Evolutionary conservation across 2,797 vertebrate species (phyloP).

Genomic region (Tarsius wallacei): DNA sequence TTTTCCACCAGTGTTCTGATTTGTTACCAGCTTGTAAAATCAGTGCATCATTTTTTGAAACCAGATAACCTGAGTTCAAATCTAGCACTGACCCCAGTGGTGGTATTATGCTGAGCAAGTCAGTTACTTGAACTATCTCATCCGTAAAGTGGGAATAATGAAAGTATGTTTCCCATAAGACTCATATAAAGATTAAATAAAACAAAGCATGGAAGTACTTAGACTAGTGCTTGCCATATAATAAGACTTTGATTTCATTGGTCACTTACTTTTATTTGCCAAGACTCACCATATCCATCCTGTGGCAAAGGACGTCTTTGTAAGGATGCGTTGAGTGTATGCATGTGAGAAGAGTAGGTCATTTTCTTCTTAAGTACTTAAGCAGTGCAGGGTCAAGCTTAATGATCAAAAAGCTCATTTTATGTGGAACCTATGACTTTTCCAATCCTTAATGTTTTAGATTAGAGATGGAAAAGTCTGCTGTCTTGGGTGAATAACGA

Average conservation of each 20-base stretch:
- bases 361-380: not conserved
- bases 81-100: not conserved
- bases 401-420: slow-evolving; percentile 46
- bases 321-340: not conserved
- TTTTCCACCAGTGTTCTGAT: not conserved
- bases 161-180: not conserved
- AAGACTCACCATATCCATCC: not conserved
- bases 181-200: not conserved
- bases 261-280: not conserved
- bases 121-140: not conserved
- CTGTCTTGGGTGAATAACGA: slow-evolving; percentile 19
- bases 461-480: not conserved
- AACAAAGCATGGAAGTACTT: not conserved
- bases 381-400: not conserved
- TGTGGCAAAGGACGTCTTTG: not conserved
- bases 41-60: not conserved
- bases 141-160: not conserved
- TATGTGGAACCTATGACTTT: slow-evolving; percentile 38
- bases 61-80: not conserved
- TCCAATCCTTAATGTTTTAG: slow-evolving; percentile 31
- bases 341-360: not conserved
- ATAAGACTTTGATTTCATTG: not conserved
- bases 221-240: not conserved
- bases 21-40: not conserved
- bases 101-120: not conserved